phyloP scores from a whole-genome alignment of 30 jellyfish, hydroid and myxozoan species.

The Aurelia aurita complex sp. Pacific region DNA sequence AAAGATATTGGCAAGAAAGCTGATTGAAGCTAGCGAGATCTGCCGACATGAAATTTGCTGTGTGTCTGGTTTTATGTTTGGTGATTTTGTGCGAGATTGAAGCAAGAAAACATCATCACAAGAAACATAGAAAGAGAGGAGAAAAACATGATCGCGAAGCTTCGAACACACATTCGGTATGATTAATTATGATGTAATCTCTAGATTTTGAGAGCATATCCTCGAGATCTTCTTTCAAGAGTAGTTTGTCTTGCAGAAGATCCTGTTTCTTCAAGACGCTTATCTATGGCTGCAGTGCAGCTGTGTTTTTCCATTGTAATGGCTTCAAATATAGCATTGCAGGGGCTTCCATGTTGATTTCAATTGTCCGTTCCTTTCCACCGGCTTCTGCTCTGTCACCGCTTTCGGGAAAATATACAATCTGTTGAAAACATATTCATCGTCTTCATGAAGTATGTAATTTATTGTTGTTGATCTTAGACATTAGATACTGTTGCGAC shows the following conservation, averaged over 20 bases:
- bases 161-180: not conserved
- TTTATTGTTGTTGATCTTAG: not conserved
- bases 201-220: too few relatives aligned
- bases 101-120: conserved; percentile 9
- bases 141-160: not conserved
- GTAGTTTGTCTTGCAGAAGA: too few relatives aligned
- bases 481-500: not conserved
- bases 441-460: not conserved
- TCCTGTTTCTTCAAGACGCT: too few relatives aligned
- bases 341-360: too few relatives aligned
- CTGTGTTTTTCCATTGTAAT: too few relatives aligned
- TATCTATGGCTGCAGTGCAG: too few relatives aligned
- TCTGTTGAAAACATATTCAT: not conserved
- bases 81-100: not conserved
- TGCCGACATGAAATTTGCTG: not conserved
- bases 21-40: not conserved
- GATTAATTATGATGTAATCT: too few relatives aligned
- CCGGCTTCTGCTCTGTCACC: too few relatives aligned
- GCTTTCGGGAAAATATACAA: too few relatives aligned
- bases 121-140: not conserved
- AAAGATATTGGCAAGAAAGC: not conserved
- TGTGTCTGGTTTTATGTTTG: not conserved
- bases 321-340: too few relatives aligned
- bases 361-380: too few relatives aligned
- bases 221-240: too few relatives aligned